Conservation (phyloP, 2,888 invertebrate genomes). For the Cheiracanthium punctorium region DNA sequence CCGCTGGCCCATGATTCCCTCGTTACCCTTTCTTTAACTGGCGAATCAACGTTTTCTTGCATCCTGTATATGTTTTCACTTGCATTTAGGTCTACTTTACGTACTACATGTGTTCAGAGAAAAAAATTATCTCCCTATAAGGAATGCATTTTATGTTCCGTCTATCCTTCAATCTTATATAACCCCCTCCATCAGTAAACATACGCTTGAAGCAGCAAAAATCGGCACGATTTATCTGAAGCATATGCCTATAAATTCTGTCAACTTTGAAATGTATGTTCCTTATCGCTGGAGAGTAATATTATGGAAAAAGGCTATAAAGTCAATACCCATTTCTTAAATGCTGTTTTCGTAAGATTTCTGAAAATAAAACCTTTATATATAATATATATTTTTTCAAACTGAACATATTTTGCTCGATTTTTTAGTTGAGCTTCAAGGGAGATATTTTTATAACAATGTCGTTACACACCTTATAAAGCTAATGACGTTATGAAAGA, state of each 20-base stretch:
- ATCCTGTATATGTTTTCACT: too few relatives aligned
- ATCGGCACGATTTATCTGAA: neutral
- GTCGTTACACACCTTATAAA: neutral
- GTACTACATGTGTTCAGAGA: too few relatives aligned
- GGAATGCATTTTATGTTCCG: too few relatives aligned
- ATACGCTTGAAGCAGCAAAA: neutral
- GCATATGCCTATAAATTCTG: neutral
- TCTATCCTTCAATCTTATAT: too few relatives aligned
- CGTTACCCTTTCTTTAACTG: too few relatives aligned
- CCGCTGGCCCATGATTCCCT: too few relatives aligned
- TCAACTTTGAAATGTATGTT: conserved; percentile 10
- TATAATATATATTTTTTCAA: too few relatives aligned
- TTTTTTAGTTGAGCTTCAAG: neutral
- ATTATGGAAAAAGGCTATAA: conserved; percentile 1
- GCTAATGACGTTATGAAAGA: neutral
- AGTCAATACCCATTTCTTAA: neutral
- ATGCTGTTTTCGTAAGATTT: neutral
- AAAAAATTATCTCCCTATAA: too few relatives aligned
- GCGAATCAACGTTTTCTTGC: too few relatives aligned
- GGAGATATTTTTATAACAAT: neutral
- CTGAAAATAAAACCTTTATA: too few relatives aligned
- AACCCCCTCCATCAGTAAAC: too few relatives aligned
- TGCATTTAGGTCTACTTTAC: too few relatives aligned
- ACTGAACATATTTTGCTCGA: neutral
- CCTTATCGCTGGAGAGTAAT: neutral